Base-by-base conservation (phyloP, 1,140 invertebrate species). In the Samia ricini region DNA sequence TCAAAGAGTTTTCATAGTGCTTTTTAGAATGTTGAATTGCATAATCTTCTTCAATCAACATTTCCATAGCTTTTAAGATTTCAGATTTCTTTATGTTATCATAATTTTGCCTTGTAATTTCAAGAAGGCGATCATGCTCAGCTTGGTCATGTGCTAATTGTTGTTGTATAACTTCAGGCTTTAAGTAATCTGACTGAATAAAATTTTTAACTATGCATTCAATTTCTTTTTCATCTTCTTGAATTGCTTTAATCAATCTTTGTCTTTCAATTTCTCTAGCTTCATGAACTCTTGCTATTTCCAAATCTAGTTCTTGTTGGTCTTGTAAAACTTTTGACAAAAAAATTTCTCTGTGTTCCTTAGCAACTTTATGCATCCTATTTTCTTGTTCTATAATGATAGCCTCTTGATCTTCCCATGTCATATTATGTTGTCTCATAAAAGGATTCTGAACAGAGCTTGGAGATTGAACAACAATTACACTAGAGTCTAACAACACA, bases 221-320 rank as follows among this genome's bases (percentile, higher is more conserved):
- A 61, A 94, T 93, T 68, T 93, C 92, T 83, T 91, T 88, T 79
- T 95, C 94, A 83, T 92, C 94, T 72, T 91, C 78, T 66, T 91
- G 87, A 42, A 93, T 90, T 65, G 91, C 78, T 78, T 92, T 87
- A 58, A 94, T 91, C 26, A 95, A 84, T 74, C 90, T 90, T 68
- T 91, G 87, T 74, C 93, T 90, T 66, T 95, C 94, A 21, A 82
- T 66, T 71, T 95, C 94, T 78, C 90, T 92, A 70, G 91, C 85
- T 70, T 92, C 91, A 72, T 95, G 94, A 63, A 95, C 90, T 84
- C 93, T 94, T 63, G 91, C 91, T 57, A 95, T 91, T 85, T 95
- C 92, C 63, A 77, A 80, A 72, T 95, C 94, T 22, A 95, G 81
- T 69, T 93, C 91, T 59, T 89, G 91, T 79, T 95, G 94, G 69